phyloP scores from a whole-genome alignment of 2,113 vertebrate species.

The Pleuronectes platessa region DNA sequence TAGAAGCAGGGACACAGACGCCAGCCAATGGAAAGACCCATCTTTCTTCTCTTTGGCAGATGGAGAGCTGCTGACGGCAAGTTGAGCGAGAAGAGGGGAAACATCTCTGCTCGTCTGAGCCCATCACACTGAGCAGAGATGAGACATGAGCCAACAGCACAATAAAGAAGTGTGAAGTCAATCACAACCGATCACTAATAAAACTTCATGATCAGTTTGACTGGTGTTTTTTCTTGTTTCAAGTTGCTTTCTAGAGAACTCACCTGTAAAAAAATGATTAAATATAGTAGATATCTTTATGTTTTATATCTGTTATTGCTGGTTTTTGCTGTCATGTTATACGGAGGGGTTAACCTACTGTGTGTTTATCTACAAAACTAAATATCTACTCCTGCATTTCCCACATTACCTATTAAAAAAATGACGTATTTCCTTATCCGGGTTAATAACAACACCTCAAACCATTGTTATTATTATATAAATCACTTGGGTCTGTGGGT shows the following conservation, averaged over 20 bases:
- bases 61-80: slow-evolving; percentile 40
- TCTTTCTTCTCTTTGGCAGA: slow-evolving; percentile 39
- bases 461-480: neutral
- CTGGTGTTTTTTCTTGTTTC: neutral
- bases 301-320: too few species aligned
- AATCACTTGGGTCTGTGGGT: neutral
- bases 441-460: too few species aligned
- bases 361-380: neutral
- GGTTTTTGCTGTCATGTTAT: too few species aligned
- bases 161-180: neutral
- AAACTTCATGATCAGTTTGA: slow-evolving; percentile 2
- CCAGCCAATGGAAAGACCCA: too few species aligned
- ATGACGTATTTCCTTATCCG: too few species aligned
- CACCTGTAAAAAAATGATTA: too few species aligned
- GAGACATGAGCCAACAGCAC: neutral
- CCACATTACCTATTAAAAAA: neutral
- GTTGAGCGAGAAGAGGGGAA: slow-evolving; percentile 39
- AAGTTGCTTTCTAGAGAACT: too few species aligned
- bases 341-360: too few species aligned
- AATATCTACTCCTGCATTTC: neutral
- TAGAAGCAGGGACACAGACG: neutral
- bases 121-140: neutral
- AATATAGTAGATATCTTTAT: too few species aligned
- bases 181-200: slow-evolving; percentile 25
- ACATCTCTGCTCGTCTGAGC: neutral